phyloP scores from a whole-genome alignment of 2,113 vertebrate genomes.

The Sylvietta virens region DNA sequence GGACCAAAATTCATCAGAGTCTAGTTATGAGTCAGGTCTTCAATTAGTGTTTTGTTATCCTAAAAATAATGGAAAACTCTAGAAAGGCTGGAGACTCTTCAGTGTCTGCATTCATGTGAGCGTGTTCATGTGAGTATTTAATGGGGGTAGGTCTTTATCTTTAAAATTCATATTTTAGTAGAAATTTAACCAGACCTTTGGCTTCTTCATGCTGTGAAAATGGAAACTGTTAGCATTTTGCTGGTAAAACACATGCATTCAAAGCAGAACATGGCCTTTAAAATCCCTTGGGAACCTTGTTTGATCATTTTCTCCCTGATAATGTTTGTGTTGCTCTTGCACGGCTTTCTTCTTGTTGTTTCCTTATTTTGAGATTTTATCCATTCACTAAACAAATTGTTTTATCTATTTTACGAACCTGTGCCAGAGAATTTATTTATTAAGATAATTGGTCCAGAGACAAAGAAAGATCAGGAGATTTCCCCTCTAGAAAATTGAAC shows the following conservation, averaged over 20 bases:
- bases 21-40: background rate
- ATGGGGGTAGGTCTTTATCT: background rate
- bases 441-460: background rate
- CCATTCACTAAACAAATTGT: background rate
- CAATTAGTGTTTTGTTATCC: background rate
- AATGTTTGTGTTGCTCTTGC: background rate
- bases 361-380: background rate
- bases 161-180: background rate
- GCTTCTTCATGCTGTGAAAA: background rate
- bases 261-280: background rate
- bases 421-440: background rate
- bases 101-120: background rate
- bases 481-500: background rate
- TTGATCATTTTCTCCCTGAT: slow-evolving; percentile 22
- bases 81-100: background rate
- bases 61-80: background rate
- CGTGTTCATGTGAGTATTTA: background rate
- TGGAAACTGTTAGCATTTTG: background rate
- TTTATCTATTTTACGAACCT: background rate
- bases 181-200: slow-evolving; percentile 5
- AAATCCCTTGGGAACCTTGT: background rate
- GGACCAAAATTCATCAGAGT: background rate
- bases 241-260: background rate
- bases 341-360: background rate
- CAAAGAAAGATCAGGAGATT: background rate